Base-by-base conservation (phyloP, 1,140 invertebrate species). In the Aphaenogaster rudis region DNA sequence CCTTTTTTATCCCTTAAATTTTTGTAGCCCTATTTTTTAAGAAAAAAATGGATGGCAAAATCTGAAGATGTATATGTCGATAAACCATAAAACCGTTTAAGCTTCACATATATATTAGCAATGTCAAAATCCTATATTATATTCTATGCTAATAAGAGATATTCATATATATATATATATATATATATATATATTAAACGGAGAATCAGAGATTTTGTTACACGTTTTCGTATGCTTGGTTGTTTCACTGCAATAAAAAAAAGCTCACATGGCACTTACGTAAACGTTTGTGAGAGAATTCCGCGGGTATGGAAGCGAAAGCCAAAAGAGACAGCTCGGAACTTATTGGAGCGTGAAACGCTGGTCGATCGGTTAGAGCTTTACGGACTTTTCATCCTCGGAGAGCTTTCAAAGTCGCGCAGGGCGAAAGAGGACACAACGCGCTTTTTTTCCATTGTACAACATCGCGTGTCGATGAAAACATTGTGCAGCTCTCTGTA, bases 391-490 rank as follows among this genome's bases (percentile, higher is more conserved):
- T 87, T 90, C 80, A 86, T 80, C 79, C 78, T 78, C 39, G 39
- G 28, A 57, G 45, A 74, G 86, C 88, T 90, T 90, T 90, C 66
- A 71, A 88, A 90, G 86, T 50, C 69, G 80, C 64, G 59, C 79
- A 64, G 17, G 28, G 28, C 79, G 42, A 63, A 82, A 78, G 74
- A 66, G 63, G 45, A 50, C 48, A 85, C 85, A 84, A 86, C 79
- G 21, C 11, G 36, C 8, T 15, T 54, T 66, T 76, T 69, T 8
- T 28, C 15, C 66, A 28, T 21, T 42, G 21, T 57, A 61, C 39
- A 82, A 59, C n/a, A 57, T 2, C 33, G 9, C 33, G 42, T 63
- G 45, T n/a, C 80, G 71, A 88, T 88, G 80, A 79, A 87, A 86
- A 90, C 76, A 79, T 50, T 66, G 42, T 48, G 61, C 21, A 33